Conservation (phyloP, 2,797 vertebrate species). For the Pseudomugil tenellus region DNA sequence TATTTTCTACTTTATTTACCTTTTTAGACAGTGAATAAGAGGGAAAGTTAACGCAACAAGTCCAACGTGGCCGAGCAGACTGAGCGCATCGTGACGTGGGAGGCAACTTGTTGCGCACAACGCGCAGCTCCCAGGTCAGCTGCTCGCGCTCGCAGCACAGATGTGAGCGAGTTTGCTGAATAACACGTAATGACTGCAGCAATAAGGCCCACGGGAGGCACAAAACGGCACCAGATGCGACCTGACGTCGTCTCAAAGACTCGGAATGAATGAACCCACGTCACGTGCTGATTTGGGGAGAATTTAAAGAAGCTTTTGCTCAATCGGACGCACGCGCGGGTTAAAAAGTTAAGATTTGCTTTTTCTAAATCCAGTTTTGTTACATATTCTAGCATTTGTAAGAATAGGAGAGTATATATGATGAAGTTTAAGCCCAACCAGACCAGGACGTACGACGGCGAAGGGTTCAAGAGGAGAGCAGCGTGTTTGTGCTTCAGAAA, state of each 20-base stretch:
- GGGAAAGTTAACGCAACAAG: too few species aligned
- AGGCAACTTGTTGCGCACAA: constrained; percentile 36
- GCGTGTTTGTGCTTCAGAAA: constrained; percentile 93
- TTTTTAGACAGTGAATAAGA: too few species aligned
- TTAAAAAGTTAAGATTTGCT: neutral
- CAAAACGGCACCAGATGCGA: constrained; percentile 13
- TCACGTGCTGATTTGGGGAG: neutral
- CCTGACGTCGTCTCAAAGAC: constrained; percentile 8
- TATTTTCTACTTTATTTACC: too few species aligned
- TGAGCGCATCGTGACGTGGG: neutral
- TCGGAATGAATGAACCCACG: constrained; percentile 38
- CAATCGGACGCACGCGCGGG: neutral
- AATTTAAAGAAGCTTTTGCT: constrained; percentile 23
- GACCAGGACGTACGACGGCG: constrained; percentile 95
- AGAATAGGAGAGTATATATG: constrained; percentile 78
- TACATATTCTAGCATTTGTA: neutral
- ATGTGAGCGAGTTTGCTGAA: constrained; percentile 32
- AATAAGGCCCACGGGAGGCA: constrained; percentile 40
- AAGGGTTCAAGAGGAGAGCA: constrained; percentile 94
- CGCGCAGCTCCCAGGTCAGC: constrained; percentile 63
- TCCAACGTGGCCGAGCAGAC: too few species aligned
- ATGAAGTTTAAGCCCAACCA: constrained; percentile 98
- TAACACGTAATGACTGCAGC: constrained; percentile 57
- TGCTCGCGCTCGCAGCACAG: constrained; percentile 32
- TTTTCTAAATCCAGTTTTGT: neutral